Evolutionary conservation across 2,797 vertebrate species (phyloP), one percentile per base, ranked within the genome.

Genomic region (Leuciscus waleckii): DNA sequence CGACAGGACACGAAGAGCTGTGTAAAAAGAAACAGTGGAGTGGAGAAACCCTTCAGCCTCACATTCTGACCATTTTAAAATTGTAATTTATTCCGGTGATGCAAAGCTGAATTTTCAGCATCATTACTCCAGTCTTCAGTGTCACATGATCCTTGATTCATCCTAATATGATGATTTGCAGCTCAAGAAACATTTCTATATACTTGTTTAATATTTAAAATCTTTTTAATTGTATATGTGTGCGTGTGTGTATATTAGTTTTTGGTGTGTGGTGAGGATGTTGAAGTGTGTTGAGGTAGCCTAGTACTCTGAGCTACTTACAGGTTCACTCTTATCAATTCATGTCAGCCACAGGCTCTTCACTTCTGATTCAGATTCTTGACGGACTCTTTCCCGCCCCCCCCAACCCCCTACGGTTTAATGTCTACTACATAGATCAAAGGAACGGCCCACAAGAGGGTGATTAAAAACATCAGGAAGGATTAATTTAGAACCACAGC

Each of bases 401-500:
- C 73, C 46, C 32, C 51, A 74, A 35, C 76, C 69, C 43, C 89
- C 90, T 17, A 0, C 90, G 86, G 87, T 91, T 92, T 83, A 91
- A 92, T 91, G 90, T 92, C 90, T 79, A 88, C 90, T 90, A 63
- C 89, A 89, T 23, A 93, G 90, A 95, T 94, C 93, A 95, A 93
- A 95, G 90, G 88, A 86, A 71, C 21, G 54, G 65, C 49, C 90
- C 89, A 85, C 91, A 93, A 92, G 93, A 92, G 93, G 69, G 89
- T 89, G 91, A 92, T 94, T 94, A 93, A 93, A 94, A 86, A 91
- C 91, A 93, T 94, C 90, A 90, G 91, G 86, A 82, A 76, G 75
- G 89, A 90, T 92, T 93, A 87, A 93, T 92, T 91, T 89, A 91
- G 90, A 87, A 56, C 87, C 90, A 92, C 92, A 90, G 92, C 87